Conservation (phyloP, 2,113 vertebrate species). For the Mustela nigripes region DNA sequence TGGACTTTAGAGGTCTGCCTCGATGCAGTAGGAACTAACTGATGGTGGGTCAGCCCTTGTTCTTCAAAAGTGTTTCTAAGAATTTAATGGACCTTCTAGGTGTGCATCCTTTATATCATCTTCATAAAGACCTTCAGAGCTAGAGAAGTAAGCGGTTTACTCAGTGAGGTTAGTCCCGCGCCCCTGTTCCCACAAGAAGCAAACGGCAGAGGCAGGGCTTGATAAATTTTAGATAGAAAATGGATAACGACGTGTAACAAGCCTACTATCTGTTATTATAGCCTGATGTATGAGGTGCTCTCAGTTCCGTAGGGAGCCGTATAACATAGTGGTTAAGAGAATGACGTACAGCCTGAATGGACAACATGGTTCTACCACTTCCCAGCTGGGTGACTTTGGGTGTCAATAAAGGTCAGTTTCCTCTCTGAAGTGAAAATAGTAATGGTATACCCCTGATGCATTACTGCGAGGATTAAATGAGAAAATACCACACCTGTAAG, state of each 20-base stretch:
- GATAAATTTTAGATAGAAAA: neutral
- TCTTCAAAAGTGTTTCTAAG: neutral
- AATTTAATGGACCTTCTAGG: neutral
- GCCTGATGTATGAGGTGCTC: neutral
- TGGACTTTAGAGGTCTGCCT: neutral
- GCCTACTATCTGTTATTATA: neutral
- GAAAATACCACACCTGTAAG: neutral
- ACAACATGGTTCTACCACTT: neutral
- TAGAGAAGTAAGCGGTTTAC: neutral
- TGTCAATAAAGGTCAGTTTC: neutral
- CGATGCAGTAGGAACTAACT: no score
- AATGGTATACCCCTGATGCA: neutral
- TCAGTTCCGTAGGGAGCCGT: neutral
- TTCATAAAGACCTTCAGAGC: neutral
- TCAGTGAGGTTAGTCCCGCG: neutral
- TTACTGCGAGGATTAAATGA: neutral
- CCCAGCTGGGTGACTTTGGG: neutral
- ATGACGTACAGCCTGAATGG: neutral
- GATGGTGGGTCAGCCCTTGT: neutral
- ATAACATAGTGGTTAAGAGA: neutral
- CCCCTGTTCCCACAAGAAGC: neutral
- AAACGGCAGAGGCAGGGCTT: neutral
- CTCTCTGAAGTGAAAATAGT: neutral
- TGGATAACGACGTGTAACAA: neutral
- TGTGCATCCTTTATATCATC: neutral